phyloP scores from a whole-genome alignment of 2,113 vertebrate genomes.

The Grammomys surdaster region DNA sequence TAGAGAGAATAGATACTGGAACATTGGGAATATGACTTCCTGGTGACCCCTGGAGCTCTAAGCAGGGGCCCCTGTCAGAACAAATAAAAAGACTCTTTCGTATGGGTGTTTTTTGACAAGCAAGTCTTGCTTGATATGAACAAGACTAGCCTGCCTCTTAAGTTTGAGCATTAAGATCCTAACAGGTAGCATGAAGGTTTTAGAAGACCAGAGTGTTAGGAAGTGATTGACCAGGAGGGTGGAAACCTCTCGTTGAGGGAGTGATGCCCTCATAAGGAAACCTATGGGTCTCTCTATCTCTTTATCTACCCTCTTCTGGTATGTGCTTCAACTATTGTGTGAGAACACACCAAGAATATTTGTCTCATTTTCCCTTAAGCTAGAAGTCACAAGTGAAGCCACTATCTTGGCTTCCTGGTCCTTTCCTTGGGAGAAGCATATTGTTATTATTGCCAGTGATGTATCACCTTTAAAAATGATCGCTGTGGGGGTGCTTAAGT shows the following conservation, averaged over 20 bases:
- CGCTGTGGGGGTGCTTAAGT: not conserved
- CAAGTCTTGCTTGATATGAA: rapidly evolving
- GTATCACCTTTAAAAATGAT: not conserved
- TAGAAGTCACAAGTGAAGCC: not conserved
- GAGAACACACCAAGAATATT: not conserved
- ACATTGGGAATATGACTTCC: rapidly evolving
- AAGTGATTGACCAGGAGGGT: not conserved
- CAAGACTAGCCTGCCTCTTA: too few species aligned
- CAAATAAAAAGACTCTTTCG: not conserved
- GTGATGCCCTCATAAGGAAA: not conserved
- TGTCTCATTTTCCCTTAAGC: not conserved
- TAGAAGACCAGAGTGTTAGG: not conserved
- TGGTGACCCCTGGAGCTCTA: not conserved
- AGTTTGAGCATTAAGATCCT: too few species aligned
- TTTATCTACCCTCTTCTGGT: not conserved
- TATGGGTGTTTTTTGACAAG: not conserved
- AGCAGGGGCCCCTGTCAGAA: not conserved
- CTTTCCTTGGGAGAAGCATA: not conserved
- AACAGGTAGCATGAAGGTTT: not conserved
- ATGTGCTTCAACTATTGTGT: too few species aligned
- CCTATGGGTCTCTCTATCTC: not conserved
- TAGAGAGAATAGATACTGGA: not conserved
- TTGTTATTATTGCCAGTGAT: too few species aligned
- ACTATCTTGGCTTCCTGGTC: not conserved
- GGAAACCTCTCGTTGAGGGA: too few species aligned